Evolutionary conservation across 2,888 invertebrate genomes (phyloP).

Genomic region (Gastracanthus pulcherrimus): DNA sequence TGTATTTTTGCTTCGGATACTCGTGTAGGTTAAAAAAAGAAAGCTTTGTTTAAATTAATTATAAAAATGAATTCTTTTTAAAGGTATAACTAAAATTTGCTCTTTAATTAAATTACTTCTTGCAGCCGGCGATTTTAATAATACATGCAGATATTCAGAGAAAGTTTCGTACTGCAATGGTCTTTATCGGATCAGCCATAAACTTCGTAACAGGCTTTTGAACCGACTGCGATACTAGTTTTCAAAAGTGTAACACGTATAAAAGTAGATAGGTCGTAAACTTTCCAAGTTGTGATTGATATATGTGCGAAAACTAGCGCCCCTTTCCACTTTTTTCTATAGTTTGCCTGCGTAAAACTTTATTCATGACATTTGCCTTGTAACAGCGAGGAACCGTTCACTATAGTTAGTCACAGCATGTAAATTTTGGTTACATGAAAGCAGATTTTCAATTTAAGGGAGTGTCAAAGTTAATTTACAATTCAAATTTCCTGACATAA

Average conservation of each 20-base stretch:
- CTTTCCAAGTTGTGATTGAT: constrained; percentile 6
- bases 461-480: too few species aligned
- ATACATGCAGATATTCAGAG: too few species aligned
- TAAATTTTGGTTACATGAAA: too few species aligned
- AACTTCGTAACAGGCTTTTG: not conserved
- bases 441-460: too few species aligned
- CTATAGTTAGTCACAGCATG: too few species aligned
- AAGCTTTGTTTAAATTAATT: too few species aligned
- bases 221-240: not conserved
- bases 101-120: not conserved
- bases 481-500: too few species aligned
- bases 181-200: not conserved
- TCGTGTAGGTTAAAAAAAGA: too few species aligned
- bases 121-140: too few species aligned
- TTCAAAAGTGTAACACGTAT: not conserved
- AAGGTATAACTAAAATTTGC: not conserved
- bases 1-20: too few species aligned
- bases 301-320: not conserved
- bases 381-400: too few species aligned
- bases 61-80: too few species aligned
- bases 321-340: not conserved
- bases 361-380: not conserved
- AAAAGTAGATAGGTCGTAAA: constrained; percentile 13
- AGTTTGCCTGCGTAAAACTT: not conserved
- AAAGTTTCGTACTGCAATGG: not conserved